Percentiles rank a stretch among this genome's conserved stretches.
Conservation (phyloP, 2,113 vertebrate species). For the Poeciliopsis prolifica region DNA sequence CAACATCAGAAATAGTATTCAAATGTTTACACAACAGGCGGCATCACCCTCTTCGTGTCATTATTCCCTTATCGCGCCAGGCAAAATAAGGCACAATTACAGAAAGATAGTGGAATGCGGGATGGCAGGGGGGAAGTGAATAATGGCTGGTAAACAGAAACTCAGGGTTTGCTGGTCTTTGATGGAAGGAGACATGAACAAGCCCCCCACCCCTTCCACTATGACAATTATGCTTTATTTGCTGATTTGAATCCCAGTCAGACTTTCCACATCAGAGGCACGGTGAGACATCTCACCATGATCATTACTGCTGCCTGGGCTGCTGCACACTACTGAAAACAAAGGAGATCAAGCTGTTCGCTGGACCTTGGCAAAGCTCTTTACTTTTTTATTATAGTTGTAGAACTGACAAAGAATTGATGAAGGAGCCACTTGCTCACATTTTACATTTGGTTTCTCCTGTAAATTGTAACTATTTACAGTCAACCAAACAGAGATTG, state of each 20-base stretch:
- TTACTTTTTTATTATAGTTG: not conserved
- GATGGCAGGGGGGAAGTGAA: constrained; percentile 59
- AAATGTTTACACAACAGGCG: constrained; percentile 72
- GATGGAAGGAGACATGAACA: constrained; percentile 60
- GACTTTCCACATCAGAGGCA: constrained; percentile 56
- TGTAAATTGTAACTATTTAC: not conserved
- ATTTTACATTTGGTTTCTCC: constrained; percentile 25
- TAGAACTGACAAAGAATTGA: constrained; percentile 9
- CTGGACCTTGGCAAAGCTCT: not conserved
- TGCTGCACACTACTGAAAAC: constrained; percentile 9
- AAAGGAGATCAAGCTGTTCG: constrained; percentile 3
- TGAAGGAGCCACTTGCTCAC: not conserved
- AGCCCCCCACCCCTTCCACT: constrained; percentile 6
- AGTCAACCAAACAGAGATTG: too few relatives aligned
- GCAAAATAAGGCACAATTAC: constrained; percentile 74
- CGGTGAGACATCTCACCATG: constrained; percentile 42
- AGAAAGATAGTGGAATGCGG: constrained; percentile 51
- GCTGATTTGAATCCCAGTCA: constrained; percentile 52
- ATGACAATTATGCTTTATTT: constrained; percentile 53
- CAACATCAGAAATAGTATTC: constrained; percentile 49
- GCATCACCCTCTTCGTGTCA: constrained; percentile 44
- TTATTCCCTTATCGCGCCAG: constrained; percentile 60
- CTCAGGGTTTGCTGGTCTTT: constrained; percentile 43
- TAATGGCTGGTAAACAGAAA: constrained; percentile 70
- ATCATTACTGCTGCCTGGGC: constrained; percentile 28